Evolutionary conservation across 2,797 vertebrate species (phyloP).

Genomic region (Myotis daubentonii): DNA sequence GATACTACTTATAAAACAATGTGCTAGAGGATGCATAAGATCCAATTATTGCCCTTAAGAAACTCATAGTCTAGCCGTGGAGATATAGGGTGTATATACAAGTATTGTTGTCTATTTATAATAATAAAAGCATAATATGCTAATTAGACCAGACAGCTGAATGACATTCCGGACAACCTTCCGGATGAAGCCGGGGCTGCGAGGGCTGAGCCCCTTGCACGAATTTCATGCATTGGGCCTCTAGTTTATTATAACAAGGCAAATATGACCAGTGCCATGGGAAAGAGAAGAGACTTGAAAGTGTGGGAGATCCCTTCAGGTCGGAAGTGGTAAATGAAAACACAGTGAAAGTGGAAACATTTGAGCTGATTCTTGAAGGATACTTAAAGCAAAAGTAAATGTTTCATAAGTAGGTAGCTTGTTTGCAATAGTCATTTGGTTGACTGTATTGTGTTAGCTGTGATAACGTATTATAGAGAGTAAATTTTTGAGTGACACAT

Average conservation of each 20-base stretch:
- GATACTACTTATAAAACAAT: neutral
- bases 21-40: neutral
- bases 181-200: no score
- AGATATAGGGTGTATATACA: neutral
- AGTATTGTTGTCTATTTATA: neutral
- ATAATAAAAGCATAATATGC: no score
- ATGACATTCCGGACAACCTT: no score
- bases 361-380: conserved; percentile 10
- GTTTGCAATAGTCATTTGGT: neutral
- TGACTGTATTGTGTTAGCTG: neutral
- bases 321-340: conserved; percentile 22
- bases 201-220: no score
- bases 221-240: no score
- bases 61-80: neutral
- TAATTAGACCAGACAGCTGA: no score
- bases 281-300: conserved; percentile 9
- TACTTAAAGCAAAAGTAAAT: conserved; percentile 42
- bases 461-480: neutral
- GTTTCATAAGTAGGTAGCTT: conserved; percentile 7
- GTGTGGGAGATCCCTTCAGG: neutral
- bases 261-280: neutral
- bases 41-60: neutral
- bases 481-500: conserved; percentile 1
- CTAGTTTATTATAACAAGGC: neutral
- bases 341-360: neutral